A percentile compares a stretch with the other conserved stretches of the same genome.
phyloP scores from a whole-genome alignment of 1,140 invertebrate species.

The Matsumurasca onukii region DNA sequence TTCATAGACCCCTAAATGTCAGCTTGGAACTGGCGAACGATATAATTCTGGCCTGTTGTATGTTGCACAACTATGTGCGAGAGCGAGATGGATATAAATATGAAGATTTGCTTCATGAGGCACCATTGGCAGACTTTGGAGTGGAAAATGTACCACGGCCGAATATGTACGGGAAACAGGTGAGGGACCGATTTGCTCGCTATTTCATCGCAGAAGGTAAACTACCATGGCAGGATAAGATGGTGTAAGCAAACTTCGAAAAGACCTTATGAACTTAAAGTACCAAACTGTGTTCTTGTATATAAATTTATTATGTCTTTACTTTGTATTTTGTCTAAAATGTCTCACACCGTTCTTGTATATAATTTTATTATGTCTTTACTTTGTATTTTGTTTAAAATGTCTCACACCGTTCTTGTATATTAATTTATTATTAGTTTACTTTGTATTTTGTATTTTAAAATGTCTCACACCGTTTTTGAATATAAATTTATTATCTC shows the following conservation, averaged over 20 bases:
- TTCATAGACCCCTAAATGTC: constrained; percentile 42
- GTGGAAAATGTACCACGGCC: constrained; percentile 41
- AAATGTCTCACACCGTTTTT: no score
- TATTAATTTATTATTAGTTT: neutral
- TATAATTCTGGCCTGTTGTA: constrained; percentile 38
- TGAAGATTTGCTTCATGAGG: neutral
- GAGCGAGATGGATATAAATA: constrained; percentile 18
- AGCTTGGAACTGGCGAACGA: constrained; percentile 32
- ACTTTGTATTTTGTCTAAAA: neutral
- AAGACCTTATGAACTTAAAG: neutral
- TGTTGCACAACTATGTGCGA: constrained; percentile 33
- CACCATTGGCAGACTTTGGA: constrained; percentile 51
- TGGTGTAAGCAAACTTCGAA: neutral
- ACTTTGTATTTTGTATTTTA: neutral
- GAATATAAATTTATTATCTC: no score
- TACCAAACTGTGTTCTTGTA: neutral
- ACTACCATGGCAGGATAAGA: constrained; percentile 27
- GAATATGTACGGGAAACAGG: constrained; percentile 15
- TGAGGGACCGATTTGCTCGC: constrained; percentile 25
- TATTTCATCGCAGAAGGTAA: constrained; percentile 25
- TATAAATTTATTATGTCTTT: neutral
- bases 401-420: neutral
- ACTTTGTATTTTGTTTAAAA: neutral
- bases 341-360: neutral
- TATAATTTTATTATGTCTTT: neutral